phyloP scores from a whole-genome alignment of 2,888 invertebrate genomes.

The Onthophagus sagittarius region DNA sequence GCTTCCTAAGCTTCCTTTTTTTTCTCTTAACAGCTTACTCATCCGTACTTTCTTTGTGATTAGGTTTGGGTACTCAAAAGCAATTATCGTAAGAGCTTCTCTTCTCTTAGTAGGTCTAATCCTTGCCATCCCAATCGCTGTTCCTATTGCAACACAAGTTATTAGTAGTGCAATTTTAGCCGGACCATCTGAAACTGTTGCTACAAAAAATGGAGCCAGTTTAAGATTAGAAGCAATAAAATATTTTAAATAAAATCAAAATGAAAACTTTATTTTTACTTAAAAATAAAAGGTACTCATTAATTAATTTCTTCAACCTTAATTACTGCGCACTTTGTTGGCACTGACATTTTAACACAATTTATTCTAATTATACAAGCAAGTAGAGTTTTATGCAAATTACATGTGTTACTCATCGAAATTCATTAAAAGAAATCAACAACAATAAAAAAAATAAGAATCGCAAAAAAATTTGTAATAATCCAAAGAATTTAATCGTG shows the following conservation, averaged over 20 bases:
- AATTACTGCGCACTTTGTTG: neutral
- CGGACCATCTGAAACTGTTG: conserved; percentile 24
- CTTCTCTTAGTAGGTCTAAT: conserved; percentile 26
- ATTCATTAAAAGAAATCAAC: no score
- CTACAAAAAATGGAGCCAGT: conserved; percentile 17
- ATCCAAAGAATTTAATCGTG: no score
- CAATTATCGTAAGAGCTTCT: conserved; percentile 18
- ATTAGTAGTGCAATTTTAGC: conserved; percentile 20
- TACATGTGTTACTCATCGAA: no score
- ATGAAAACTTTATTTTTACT: no score
- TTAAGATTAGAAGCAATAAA: conserved; percentile 1
- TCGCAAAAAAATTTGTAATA: no score
- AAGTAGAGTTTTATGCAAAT: neutral
- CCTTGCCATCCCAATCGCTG: conserved; percentile 6
- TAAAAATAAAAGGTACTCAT: no score
- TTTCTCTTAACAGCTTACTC: conserved; percentile 23
- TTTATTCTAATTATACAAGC: neutral
- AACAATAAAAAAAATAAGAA: no score
- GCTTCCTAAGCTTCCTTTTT: no score
- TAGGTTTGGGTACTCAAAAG: conserved; percentile 20
- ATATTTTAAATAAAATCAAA: no score
- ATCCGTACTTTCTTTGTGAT: conserved; percentile 19
- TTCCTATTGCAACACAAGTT: neutral
- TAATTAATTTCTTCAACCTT: neutral
- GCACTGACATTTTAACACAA: neutral